These are phyloP conservation scores for Doris montereyensis DNA, from an alignment of 2,888 invertebrate species.

Conservation along the genomic window DNA sequence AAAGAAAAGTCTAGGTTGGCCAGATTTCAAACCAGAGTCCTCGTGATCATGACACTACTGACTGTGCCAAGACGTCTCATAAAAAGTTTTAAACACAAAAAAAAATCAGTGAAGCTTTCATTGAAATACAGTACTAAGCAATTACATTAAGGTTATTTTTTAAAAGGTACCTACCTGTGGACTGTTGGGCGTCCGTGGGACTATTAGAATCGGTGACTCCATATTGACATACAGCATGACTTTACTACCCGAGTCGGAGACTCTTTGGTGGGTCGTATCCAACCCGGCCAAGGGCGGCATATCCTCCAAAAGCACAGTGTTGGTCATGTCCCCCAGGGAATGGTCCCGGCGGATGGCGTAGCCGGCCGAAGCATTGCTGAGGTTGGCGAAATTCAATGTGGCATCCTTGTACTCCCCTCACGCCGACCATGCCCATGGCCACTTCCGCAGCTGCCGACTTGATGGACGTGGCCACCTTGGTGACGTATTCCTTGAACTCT, in stretches of 20 bases:
- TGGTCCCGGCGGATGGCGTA: slow-evolving; percentile 38
- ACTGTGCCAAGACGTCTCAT: too few species aligned
- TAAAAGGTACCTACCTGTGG: slow-evolving; percentile 77
- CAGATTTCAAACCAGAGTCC: too few species aligned
- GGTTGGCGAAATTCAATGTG: too few species aligned
- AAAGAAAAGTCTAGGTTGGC: too few species aligned
- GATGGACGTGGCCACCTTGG: slow-evolving; percentile 87
- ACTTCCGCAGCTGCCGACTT: slow-evolving; percentile 93
- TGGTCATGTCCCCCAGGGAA: slow-evolving; percentile 47
- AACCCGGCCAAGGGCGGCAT: not conserved
- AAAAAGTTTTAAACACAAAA: too few species aligned
- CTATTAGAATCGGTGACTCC: slow-evolving; percentile 91
- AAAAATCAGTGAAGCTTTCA: too few species aligned
- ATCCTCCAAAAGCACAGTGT: slow-evolving; percentile 47
- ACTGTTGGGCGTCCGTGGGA: slow-evolving; percentile 86
- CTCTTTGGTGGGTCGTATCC: not conserved
- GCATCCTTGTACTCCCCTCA: too few species aligned
- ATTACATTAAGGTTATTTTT: too few species aligned
- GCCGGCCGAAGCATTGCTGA: too few species aligned
- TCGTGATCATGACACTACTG: too few species aligned
- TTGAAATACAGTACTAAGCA: too few species aligned
- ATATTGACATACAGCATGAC: slow-evolving; percentile 75
- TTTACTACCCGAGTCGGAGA: not conserved
- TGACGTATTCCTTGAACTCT: slow-evolving; percentile 90
- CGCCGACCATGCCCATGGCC: slow-evolving; percentile 83